These are phyloP conservation scores for Menura novaehollandiae DNA, from an alignment of 2,113 vertebrate genomes.

Conservation along the genomic window DNA sequence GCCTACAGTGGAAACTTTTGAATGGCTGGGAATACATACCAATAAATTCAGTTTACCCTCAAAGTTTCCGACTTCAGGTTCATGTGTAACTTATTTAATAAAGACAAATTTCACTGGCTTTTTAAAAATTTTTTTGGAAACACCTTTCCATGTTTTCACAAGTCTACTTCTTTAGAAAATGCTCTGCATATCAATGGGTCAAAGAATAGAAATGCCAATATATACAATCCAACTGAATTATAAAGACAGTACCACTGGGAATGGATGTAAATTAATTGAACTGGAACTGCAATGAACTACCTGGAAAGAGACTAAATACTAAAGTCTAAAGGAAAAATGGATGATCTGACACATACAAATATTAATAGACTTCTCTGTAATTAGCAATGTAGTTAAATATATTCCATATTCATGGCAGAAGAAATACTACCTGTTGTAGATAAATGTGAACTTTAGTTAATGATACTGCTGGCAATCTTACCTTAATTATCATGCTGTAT, in stretches of 20 bases:
- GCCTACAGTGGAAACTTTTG: not conserved
- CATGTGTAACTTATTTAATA: not conserved
- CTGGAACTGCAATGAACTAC: not conserved
- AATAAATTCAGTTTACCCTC: not conserved
- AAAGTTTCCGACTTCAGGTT: not conserved
- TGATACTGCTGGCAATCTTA: not conserved
- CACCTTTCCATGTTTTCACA: not conserved
- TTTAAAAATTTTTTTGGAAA: not conserved
- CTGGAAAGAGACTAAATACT: not conserved
- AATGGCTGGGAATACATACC: not conserved
- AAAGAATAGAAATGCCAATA: not conserved
- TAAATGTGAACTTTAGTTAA: conserved; percentile 28
- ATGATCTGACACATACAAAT: not conserved
- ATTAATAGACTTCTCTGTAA: not conserved
- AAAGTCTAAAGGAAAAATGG: not conserved
- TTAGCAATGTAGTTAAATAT: not conserved
- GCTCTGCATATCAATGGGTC: not conserved
- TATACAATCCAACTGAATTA: not conserved
- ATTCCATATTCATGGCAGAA: not conserved
- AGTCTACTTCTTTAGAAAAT: not conserved
- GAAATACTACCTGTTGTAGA: not conserved
- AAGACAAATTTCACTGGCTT: not conserved
- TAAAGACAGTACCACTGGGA: not conserved
- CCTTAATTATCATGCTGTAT: not conserved
- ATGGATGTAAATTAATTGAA: not conserved